Evolutionary conservation across 53 echinoderm and acorn worm genomes (phyloP), one percentile per base, ranked within the genome.

Genomic region (Astropecten irregularis): DNA sequence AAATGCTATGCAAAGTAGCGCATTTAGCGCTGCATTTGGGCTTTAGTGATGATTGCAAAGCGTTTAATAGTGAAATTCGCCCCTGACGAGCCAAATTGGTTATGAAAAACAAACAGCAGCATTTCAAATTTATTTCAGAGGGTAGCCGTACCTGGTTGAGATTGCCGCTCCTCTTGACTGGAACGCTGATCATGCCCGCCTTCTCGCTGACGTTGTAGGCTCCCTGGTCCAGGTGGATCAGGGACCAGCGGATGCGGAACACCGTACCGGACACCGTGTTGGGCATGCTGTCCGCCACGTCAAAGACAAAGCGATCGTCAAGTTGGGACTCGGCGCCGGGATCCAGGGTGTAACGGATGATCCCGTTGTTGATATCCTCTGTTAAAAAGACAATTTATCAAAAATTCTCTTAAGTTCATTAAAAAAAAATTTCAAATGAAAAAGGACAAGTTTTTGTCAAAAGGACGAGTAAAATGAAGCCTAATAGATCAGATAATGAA

Each of bases 351-450:
- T 95, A 99, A 22, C 71, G 88, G 84, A 99, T 87, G 29, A 95
- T 31, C 26, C 99, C 99, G 40, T 95, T 99, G 82, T 90, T 88
- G 66, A 99, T 88, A 62, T 99, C 99, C 95, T 95, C 99, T 99
- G 99, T 84, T 20, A 76, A 15, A 37, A 30, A 11, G 74, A 50
- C 36, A 54, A 51, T 10, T 33, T 7, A 32, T n/a, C n/a, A n/a
- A n/a, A n/a, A n/a, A n/a, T n/a, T n/a, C n/a, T n/a, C n/a, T n/a
- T n/a, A n/a, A n/a, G n/a, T n/a, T n/a, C n/a, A n/a, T n/a, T n/a
- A n/a, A n/a, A n/a, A n/a, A n/a, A n/a, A n/a, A n/a, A n/a, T n/a
- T n/a, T n/a, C n/a, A n/a, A n/a, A n/a, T n/a, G n/a, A n/a, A n/a
- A n/a, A n/a, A n/a, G n/a, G n/a, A n/a, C n/a, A n/a, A n/a, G n/a